Conservation (phyloP, 2,113 vertebrate genomes). For the Otis tarda region DNA sequence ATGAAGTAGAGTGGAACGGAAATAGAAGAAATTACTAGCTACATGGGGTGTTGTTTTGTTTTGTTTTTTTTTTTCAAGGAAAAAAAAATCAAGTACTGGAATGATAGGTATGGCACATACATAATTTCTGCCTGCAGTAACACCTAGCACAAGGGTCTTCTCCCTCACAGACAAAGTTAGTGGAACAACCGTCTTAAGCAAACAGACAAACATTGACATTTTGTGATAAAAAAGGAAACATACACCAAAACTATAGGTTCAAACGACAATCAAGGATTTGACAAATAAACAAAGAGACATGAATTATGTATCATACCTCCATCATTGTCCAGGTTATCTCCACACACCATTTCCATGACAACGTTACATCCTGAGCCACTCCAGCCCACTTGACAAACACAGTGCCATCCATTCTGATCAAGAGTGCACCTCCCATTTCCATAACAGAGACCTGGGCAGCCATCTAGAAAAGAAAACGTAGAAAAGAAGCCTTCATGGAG, state of each 20-base stretch:
- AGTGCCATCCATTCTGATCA: conserved; percentile 98
- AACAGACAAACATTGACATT: neutral
- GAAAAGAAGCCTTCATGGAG: neutral
- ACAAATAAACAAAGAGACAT: neutral
- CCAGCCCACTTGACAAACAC: conserved; percentile 97
- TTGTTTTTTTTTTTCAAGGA: neutral
- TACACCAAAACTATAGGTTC: neutral
- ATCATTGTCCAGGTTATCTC: conserved; percentile 94
- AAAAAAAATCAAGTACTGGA: neutral
- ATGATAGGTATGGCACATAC: neutral
- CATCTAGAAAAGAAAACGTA: conserved; percentile 78
- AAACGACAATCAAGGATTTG: neutral
- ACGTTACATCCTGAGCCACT: conserved; percentile 92
- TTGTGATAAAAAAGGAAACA: conserved; percentile 28
- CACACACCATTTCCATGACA: conserved; percentile 98
- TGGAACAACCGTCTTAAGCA: neutral
- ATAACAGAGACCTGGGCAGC: conserved; percentile 94
- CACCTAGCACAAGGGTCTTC: neutral
- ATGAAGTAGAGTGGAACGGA: neutral
- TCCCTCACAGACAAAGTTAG: neutral
- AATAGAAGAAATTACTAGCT: neutral
- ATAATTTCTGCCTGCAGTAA: neutral
- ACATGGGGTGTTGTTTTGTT: too few relatives aligned
- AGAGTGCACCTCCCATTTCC: conserved; percentile 96
- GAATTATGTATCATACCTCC: conserved; percentile 82